These are phyloP conservation scores for Polyploca ridens DNA, from an alignment of 2,888 invertebrate species.

Conservation along the genomic window DNA sequence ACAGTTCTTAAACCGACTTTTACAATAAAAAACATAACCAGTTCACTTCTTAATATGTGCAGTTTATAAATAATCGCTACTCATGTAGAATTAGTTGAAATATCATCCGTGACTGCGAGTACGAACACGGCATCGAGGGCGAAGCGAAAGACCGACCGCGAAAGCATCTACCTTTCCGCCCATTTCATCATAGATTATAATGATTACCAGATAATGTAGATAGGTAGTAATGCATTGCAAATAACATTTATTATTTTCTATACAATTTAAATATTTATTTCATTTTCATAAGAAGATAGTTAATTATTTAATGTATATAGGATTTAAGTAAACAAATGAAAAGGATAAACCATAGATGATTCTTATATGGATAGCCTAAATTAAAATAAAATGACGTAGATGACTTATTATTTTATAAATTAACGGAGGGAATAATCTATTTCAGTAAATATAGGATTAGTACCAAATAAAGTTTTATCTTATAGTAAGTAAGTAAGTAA, in stretches of 20 bases:
- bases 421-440: too few relatives aligned
- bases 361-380: too few relatives aligned
- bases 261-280: too few relatives aligned
- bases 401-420: too few relatives aligned
- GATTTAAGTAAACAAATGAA: too few relatives aligned
- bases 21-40: conserved; percentile 61
- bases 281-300: too few relatives aligned
- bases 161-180: conserved; percentile 70
- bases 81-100: conserved; percentile 66
- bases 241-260: conserved; percentile 10
- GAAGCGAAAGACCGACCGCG: conserved; percentile 75
- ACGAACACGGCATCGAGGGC: conserved; percentile 78
- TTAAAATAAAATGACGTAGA: too few relatives aligned
- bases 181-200: conserved; percentile 66
- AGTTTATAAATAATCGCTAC: conserved; percentile 64
- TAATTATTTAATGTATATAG: too few relatives aligned
- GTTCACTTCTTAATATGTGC: conserved; percentile 48
- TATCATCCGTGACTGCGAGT: conserved; percentile 78
- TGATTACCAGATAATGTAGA: conserved; percentile 18
- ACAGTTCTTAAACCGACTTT: conserved; percentile 53
- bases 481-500: too few relatives aligned
- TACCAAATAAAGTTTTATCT: too few relatives aligned
- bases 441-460: too few relatives aligned
- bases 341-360: too few relatives aligned
- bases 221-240: conserved; percentile 14